Evolutionary conservation across 2,113 vertebrate species (phyloP).

Genomic region (Pimephales promelas): DNA sequence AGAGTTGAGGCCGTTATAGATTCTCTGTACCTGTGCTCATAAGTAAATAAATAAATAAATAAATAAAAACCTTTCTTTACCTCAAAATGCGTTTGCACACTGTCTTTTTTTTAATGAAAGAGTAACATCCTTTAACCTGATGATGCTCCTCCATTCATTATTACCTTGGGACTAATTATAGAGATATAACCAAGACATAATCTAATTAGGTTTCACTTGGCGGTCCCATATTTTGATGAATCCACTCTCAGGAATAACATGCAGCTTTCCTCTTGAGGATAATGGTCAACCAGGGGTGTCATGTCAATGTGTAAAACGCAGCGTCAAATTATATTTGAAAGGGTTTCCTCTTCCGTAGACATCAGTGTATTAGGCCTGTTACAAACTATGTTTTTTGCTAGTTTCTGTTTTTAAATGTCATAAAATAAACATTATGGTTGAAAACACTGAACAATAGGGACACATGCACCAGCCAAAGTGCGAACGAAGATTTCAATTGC

Average conservation of each 20-base stretch:
- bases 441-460: too few relatives aligned
- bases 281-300: not conserved
- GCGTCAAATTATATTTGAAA: too few relatives aligned
- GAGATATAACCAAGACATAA: slow-evolving; percentile 51
- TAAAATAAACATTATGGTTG: too few relatives aligned
- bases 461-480: too few relatives aligned
- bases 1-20: slow-evolving; percentile 19
- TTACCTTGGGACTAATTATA: slow-evolving; percentile 50
- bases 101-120: not conserved
- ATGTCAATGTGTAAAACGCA: too few relatives aligned
- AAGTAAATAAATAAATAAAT: too few relatives aligned
- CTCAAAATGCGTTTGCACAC: not conserved
- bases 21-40: slow-evolving; percentile 5
- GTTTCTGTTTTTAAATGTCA: too few relatives aligned
- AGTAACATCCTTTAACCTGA: slow-evolving; percentile 11
- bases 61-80: not conserved
- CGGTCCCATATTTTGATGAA: slow-evolving; percentile 5
- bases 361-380: too few relatives aligned
- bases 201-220: slow-evolving; percentile 48
- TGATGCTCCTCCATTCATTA: slow-evolving; percentile 46
- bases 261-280: not conserved
- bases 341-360: too few relatives aligned
- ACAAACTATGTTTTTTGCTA: too few relatives aligned
- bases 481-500: too few relatives aligned
- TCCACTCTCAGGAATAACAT: slow-evolving; percentile 24